Base-by-base conservation (phyloP, 2,888 invertebrate species). In the Cyrtodaria siliqua region DNA sequence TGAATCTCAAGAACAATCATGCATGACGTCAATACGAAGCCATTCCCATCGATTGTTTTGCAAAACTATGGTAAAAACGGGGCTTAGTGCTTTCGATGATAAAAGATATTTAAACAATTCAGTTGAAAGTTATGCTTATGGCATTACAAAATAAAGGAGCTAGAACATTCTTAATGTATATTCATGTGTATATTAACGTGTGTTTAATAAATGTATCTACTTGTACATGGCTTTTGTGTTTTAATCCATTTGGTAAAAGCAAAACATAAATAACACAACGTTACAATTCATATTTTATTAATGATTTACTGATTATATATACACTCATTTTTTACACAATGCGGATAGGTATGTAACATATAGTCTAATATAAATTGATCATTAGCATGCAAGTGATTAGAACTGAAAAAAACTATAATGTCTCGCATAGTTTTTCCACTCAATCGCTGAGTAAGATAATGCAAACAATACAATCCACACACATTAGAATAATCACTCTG, bases 401-500 rank as follows among this genome's bases (percentile, higher is more conserved):
- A 2, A 42, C 26, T 24, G 27, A 62, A 62, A 12, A 38, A 18
- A 18, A n/a, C 2, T 14, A 59, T 4, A n/a, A 57, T 26, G 2
- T 59, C 23, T 16, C 40, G 16, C n/a, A 50, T n/a, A 9, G 42
- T 27, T 23, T 23, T 0, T 59, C 60, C 59, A 18, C 6, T n/a
- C 0, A 59, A 26, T 44, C 52, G 6, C 4, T 44, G 44, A 20
- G 40, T 38, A n/a, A 67, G 57, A 59, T 33, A 59, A 18, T 29
- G 49, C 24, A 67, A n/a, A 40, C 59, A 57, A 26, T 67, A 68
- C 29, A 68, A 33, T 60, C 68, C 68, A 44, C 68, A 68, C 40
- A 68, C 52, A 29, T 40, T 49, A 9, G 68, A 60, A 20, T 49
- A 40, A 29, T 60, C 60, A 42, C 68, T 53, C 24, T 60, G 68